Evolutionary conservation across 2,113 vertebrate species (phyloP), one percentile per base, ranked within the genome.

Genomic region (Silurus glanis): DNA sequence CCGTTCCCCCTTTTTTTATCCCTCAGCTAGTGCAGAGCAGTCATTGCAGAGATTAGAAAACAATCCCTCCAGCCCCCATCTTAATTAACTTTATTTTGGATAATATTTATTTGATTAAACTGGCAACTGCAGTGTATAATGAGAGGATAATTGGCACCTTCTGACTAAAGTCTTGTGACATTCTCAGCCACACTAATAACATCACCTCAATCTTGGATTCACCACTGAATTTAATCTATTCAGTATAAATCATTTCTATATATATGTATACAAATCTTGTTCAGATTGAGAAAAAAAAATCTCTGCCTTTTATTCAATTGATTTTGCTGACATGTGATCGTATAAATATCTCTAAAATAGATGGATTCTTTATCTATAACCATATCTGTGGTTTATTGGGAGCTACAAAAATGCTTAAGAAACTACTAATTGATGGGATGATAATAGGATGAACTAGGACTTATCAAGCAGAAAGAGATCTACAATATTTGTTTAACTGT

Each of bases 111-210:
- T 67, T 69, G 6, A 82, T 82, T 82, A 82, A 78, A 69, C 47
- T 81, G 80, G 51, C 45, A 82, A 89, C 62, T 82, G 79, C 64
- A 89, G 69, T 53, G 55, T n/a, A 10, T 82, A 87, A 85, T 85
- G 75, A 78, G n/a, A 56, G 59, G 51, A 82, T 72, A 87, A 89
- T 84, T 62, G 87, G n/a, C 67, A 45, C 49, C 28, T 28, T 76
- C 66, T 76, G 75, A 82, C 51, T 83, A 14, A 16, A 51, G 45
- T 53, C 79, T 13, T 71, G 49, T 14, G 12, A 17, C 17, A 47
- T 14, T n/a, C 25, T 45, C 51, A 45, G 55, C 1, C 51, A 66
- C 6, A 49, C 51, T 75, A 61, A 84, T 74, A 13, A 83, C 59
- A 37, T 75, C 69, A 53, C 4, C 47, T 66, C 28, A 59, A 47